phyloP scores from a whole-genome alignment of 2,797 vertebrate genomes.

The Lemur catta region DNA sequence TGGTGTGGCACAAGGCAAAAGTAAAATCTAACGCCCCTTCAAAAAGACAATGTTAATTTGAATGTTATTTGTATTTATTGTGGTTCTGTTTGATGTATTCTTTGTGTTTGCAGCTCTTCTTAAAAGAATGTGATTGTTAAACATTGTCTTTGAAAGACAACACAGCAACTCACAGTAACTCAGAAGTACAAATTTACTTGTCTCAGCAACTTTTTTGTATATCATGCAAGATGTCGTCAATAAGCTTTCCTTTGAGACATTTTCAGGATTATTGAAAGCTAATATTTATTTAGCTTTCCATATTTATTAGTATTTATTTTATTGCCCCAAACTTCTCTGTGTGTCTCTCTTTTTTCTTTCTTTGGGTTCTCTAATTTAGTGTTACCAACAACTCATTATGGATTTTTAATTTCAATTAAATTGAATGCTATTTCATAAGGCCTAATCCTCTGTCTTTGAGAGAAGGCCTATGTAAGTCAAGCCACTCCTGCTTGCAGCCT shows the following conservation, averaged over 20 bases:
- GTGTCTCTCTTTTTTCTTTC: not conserved
- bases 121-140: slow-evolving; percentile 20
- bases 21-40: slow-evolving; percentile 62
- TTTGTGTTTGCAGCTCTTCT: slow-evolving; percentile 21
- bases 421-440: not conserved
- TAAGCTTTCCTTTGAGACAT: not conserved
- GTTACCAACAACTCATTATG: not conserved
- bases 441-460: not conserved
- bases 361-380: not conserved
- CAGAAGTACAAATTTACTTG: not conserved
- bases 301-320: not conserved
- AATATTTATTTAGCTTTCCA: slow-evolving; percentile 35
- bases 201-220: not conserved
- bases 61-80: slow-evolving; percentile 39
- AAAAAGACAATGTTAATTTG: slow-evolving; percentile 27
- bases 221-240: not conserved
- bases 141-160: slow-evolving; percentile 28
- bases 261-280: slow-evolving; percentile 37
- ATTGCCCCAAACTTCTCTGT: not conserved
- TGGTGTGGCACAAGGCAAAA: slow-evolving; percentile 21
- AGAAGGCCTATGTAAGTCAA: not conserved
- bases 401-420: not conserved
- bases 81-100: slow-evolving; percentile 1
- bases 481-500: slow-evolving; percentile 35
- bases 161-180: not conserved